Conservation (phyloP, 2,797 vertebrate species). For the Rhinophrynus dorsalis region DNA sequence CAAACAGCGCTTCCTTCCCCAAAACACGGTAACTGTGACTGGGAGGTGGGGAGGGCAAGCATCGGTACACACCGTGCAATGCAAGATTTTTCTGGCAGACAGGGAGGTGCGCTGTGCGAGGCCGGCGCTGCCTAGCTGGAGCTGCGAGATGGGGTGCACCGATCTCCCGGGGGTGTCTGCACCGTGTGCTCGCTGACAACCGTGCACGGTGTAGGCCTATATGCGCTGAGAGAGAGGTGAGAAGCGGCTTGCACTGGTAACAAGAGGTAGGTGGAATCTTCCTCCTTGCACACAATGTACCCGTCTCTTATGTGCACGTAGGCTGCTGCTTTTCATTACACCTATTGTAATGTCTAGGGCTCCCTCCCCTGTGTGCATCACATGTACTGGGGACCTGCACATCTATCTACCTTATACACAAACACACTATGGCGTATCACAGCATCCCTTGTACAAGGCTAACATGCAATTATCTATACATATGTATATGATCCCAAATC, state of each 20-base stretch:
- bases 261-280: slow-evolving; percentile 31
- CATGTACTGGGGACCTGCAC: background rate
- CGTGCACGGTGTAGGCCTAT: slow-evolving; percentile 19
- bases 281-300: background rate
- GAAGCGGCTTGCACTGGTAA: no score
- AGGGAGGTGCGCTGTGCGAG: background rate
- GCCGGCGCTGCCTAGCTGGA: background rate
- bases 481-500: no score
- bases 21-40: background rate
- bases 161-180: background rate
- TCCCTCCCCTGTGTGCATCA: background rate
- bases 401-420: no score
- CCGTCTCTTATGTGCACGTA: background rate
- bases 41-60: background rate
- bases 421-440: no score
- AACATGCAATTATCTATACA: no score
- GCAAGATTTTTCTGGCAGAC: background rate
- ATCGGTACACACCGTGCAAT: background rate
- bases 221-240: background rate
- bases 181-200: slow-evolving; percentile 3
- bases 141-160: background rate
- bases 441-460: no score
- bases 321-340: background rate
- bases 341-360: background rate
- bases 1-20: background rate